Base-by-base conservation (phyloP, 2,888 invertebrate species). In the Parthenolecanium corni region DNA sequence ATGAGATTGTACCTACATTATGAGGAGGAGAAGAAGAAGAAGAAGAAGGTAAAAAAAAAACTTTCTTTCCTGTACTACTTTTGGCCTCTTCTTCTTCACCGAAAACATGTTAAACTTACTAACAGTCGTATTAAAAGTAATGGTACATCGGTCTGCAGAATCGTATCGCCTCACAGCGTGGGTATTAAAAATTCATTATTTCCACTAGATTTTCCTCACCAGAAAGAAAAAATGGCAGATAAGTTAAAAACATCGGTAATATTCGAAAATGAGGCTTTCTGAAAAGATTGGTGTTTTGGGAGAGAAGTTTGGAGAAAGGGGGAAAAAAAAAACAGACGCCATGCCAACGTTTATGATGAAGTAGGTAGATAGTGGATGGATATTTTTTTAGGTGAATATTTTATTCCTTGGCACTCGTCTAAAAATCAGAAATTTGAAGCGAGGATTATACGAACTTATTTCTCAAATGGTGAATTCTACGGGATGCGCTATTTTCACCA, bases 81-180 rank as follows among this genome's bases (percentile, higher is more conserved):
- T 31, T 31, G 9, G 31, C 31, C 31, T 31, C 31, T 40, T 21
- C 25, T 36, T 47, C 31, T 47, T 58, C 58, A 23, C 49, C 58
- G 49, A 38, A 31, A 58, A 58, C 58, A 58, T 58, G 58, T 58
- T 58, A 58, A 49, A 58, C 58, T 58, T 58, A 58, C 58, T 36
- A 58, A 58, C 58, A 58, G 36, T 58, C 58, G 58, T 58, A 58
- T 58, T 58, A 58, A 58, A 58, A 58, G 58, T 58, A 49, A 49
- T 58, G 58, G 47, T 58, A 49, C 58, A 58, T 49, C 49, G 47
- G 58, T 58, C 47, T 36, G 38, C 58, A 47, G 47, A 58, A 49
- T 47, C 47, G 58, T 25, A 58, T 49, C 49, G 58, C 58, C 21
- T 49, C 38, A 21, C n/a, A n/a, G n/a, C n/a, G n/a, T n/a, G 31